phyloP scores from a whole-genome alignment of 2,888 invertebrate genomes.

The Chaitophorus viminalis region DNA sequence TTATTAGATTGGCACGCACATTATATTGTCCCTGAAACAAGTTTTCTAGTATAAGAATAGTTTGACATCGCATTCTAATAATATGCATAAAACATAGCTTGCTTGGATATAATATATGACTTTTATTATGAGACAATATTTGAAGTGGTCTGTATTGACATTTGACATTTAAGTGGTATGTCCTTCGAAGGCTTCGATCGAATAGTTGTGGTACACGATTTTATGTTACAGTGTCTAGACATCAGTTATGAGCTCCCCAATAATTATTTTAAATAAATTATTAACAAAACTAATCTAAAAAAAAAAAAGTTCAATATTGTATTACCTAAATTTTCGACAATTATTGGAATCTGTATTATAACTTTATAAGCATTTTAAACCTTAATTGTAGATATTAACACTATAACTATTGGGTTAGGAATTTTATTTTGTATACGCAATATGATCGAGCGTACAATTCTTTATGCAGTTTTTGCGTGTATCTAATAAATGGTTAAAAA shows the following conservation, averaged over 20 bases:
- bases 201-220: conserved; percentile 11
- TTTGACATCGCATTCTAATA: conserved; percentile 43
- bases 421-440: too few species aligned
- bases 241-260: not conserved
- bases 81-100: conserved; percentile 19
- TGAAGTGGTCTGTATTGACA: conserved; percentile 14
- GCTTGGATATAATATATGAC: conserved; percentile 9
- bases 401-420: too few species aligned
- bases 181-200: conserved; percentile 41
- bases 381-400: not conserved
- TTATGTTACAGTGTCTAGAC: not conserved
- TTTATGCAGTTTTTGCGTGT: not conserved
- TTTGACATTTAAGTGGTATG: conserved; percentile 23
- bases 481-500: not conserved
- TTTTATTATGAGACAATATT: conserved; percentile 41
- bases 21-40: conserved; percentile 38
- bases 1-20: not conserved
- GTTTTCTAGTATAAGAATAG: conserved; percentile 29
- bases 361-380: not conserved
- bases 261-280: not conserved
- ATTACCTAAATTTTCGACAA: not conserved
- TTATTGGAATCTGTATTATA: not conserved
- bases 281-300: not conserved
- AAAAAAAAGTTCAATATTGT: not conserved
- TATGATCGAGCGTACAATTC: not conserved